These are phyloP conservation scores for Limnephilus auricula DNA, from an alignment of 2,888 invertebrate species.

Conservation along the genomic window DNA sequence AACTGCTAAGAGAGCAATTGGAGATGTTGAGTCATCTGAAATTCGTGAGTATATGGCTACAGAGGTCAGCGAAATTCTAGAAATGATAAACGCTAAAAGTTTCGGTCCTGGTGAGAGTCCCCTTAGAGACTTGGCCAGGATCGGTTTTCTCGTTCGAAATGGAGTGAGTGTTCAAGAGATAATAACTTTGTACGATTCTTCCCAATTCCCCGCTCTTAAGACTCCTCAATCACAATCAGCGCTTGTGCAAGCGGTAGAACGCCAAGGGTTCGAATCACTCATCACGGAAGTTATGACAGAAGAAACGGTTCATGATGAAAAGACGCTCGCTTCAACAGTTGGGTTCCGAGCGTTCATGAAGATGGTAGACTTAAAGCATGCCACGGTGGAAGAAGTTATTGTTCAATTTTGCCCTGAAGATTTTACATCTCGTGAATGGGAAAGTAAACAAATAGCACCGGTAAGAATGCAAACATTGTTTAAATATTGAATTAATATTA, in stretches of 20 bases:
- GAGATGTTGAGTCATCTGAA: slow-evolving; percentile 77
- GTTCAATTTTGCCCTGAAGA: slow-evolving; percentile 90
- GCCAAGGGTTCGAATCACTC: slow-evolving; percentile 88
- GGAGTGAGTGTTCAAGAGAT: slow-evolving; percentile 88
- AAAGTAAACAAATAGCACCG: slow-evolving; percentile 83
- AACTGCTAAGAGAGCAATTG: slow-evolving; percentile 78
- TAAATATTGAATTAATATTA: neutral
- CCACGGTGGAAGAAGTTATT: slow-evolving; percentile 90
- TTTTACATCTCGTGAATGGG: slow-evolving; percentile 89
- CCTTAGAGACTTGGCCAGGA: slow-evolving; percentile 88
- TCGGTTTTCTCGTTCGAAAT: slow-evolving; percentile 86
- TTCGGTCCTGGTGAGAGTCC: slow-evolving; percentile 90
- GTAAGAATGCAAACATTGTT: slow-evolving; percentile 33
- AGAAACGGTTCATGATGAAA: slow-evolving; percentile 87
- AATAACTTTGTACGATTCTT: slow-evolving; percentile 86
- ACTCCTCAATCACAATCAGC: slow-evolving; percentile 91
- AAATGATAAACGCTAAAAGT: slow-evolving; percentile 85
- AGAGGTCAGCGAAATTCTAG: slow-evolving; percentile 86
- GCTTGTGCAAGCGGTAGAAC: slow-evolving; percentile 89
- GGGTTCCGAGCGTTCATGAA: slow-evolving; percentile 92
- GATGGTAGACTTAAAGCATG: slow-evolving; percentile 89
- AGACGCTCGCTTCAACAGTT: slow-evolving; percentile 86
- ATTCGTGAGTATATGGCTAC: slow-evolving; percentile 80
- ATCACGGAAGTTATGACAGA: slow-evolving; percentile 90
- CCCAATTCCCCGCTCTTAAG: slow-evolving; percentile 87